Conservation (phyloP, 2,888 invertebrate species). For the Empis stercorea region DNA sequence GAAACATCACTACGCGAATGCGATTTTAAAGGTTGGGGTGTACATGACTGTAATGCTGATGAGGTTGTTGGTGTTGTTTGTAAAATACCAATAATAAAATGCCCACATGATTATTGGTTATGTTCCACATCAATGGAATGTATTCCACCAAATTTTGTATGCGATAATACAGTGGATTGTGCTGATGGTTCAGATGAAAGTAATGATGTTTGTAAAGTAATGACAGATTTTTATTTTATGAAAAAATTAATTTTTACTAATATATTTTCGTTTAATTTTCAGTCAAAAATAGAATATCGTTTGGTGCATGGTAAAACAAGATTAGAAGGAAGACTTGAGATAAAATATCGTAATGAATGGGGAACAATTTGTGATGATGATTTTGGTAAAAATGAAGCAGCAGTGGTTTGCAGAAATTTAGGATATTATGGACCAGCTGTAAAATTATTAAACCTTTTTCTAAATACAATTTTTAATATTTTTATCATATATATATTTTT, state of each 20-base stretch:
- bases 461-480: not conserved
- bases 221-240: slow-evolving; percentile 12
- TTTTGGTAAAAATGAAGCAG: slow-evolving; percentile 51
- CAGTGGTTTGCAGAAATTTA: slow-evolving; percentile 45
- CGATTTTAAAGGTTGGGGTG: slow-evolving; percentile 58
- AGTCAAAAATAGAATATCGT: slow-evolving; percentile 42
- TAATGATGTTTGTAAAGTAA: slow-evolving; percentile 44
- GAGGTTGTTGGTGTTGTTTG: slow-evolving; percentile 56
- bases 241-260: not conserved
- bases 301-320: slow-evolving; percentile 43
- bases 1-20: slow-evolving; percentile 55
- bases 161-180: slow-evolving; percentile 52
- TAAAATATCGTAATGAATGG: slow-evolving; percentile 55
- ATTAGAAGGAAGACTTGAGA: slow-evolving; percentile 55
- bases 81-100: slow-evolving; percentile 43
- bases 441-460: slow-evolving; percentile 9
- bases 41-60: slow-evolving; percentile 53
- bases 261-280: not conserved
- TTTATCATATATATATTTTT: too few species aligned
- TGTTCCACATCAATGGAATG: slow-evolving; percentile 48
- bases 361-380: slow-evolving; percentile 71
- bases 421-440: slow-evolving; percentile 42
- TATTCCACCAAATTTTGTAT: slow-evolving; percentile 47
- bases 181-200: slow-evolving; percentile 51
- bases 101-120: slow-evolving; percentile 47